Conservation (phyloP, 2,797 vertebrate genomes). For the Fundulus diaphanus region DNA sequence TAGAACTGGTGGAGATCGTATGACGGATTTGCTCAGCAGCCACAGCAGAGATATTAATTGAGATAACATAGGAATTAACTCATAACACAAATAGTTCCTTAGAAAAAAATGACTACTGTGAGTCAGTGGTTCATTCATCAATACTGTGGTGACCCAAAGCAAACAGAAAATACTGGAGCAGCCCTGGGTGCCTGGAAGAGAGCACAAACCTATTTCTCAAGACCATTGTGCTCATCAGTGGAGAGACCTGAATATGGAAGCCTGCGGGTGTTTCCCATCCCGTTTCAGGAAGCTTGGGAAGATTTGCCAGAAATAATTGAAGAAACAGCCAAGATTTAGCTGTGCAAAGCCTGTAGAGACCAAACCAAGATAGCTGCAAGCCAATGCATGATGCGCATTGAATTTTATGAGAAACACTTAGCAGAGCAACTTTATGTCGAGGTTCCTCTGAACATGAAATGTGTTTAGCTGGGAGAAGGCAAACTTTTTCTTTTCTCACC, state of each 20-base stretch:
- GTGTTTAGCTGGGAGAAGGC: slow-evolving; percentile 51
- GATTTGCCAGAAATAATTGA: slow-evolving; percentile 5
- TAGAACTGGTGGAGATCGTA: neutral
- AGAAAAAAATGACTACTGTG: neutral
- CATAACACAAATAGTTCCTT: neutral
- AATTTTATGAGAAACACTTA: slow-evolving; percentile 10
- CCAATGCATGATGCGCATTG: slow-evolving; percentile 13
- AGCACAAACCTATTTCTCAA: neutral
- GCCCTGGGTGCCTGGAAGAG: neutral
- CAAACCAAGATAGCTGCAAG: neutral
- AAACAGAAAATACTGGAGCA: neutral
- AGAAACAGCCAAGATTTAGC: slow-evolving; percentile 16
- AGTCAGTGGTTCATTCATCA: neutral
- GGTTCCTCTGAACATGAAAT: slow-evolving; percentile 28
- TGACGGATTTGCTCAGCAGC: neutral
- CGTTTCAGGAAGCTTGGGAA: neutral
- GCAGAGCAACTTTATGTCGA: slow-evolving; percentile 4
- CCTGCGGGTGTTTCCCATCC: neutral
- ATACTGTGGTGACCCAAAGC: neutral
- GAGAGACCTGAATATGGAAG: neutral
- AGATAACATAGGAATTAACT: neutral
- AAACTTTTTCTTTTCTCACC: slow-evolving; percentile 68
- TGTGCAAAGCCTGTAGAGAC: slow-evolving; percentile 6
- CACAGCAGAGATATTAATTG: neutral
- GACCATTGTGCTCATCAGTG: neutral